Percentiles rank a stretch among this genome's conserved stretches.
Evolutionary conservation across 1,140 invertebrate species (phyloP).

Genomic region (Hylaeus volcanicus): DNA sequence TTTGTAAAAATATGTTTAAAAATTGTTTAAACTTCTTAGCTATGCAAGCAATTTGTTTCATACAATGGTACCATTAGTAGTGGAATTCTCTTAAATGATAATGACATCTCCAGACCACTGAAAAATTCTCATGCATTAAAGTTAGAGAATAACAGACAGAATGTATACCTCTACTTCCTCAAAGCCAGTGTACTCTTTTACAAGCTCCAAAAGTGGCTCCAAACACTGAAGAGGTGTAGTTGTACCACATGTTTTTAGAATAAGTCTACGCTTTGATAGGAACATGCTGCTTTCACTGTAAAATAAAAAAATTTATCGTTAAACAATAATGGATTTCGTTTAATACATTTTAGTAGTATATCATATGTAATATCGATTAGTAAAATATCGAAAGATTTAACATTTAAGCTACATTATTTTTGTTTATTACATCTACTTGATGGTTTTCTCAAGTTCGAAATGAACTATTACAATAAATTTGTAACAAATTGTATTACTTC

Average conservation of each 20-base stretch:
- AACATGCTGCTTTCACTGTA: constrained; percentile 99
- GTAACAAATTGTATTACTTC: too few species aligned
- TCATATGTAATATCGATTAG: neutral
- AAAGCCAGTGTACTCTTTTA: constrained; percentile 92
- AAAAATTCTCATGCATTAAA: too few species aligned
- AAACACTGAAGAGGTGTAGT: constrained; percentile 97
- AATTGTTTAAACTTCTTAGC: neutral
- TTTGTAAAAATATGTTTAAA: neutral
- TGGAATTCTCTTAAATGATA: too few species aligned
- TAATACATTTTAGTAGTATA: neutral
- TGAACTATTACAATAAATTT: neutral
- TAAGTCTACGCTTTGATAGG: constrained; percentile 94
- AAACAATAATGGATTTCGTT: neutral
- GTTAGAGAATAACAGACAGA: neutral
- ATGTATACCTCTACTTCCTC: constrained; percentile 85
- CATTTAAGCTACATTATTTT: too few species aligned
- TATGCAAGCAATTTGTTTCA: neutral
- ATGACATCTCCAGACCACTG: too few species aligned
- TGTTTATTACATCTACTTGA: neutral
- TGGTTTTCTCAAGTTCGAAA: neutral
- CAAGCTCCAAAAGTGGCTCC: constrained; percentile 90
- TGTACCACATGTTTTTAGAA: constrained; percentile 99
- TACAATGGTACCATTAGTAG: neutral
- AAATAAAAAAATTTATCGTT: constrained; percentile 49
- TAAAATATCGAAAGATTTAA: neutral